Evolutionary conservation across 1,140 invertebrate species (phyloP).

Genomic region (Aporrectodea caliginosa): DNA sequence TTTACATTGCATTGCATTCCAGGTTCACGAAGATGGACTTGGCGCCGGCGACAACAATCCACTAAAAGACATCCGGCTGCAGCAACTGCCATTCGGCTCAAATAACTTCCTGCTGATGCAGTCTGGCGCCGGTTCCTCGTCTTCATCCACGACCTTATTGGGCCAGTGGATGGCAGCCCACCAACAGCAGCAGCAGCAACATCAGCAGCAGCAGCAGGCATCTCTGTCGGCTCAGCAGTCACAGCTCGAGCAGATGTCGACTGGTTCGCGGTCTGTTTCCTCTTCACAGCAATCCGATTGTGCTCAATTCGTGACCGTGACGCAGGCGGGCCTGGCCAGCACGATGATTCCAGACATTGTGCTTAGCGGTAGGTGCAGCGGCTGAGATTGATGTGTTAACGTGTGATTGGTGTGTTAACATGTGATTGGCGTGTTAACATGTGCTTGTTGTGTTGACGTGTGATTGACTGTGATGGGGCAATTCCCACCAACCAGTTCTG

Average conservation of each 20-base stretch:
- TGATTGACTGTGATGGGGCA: too few relatives aligned
- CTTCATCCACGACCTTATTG: neutral
- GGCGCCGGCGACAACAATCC: neutral
- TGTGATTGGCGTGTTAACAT: neutral
- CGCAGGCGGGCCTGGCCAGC: neutral
- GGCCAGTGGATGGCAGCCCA: neutral
- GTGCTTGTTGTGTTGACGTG: too few relatives aligned
- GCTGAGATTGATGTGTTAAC: neutral
- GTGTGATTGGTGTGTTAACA: neutral
- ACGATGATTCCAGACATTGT: neutral
- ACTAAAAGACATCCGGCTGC: neutral
- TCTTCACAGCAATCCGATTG: neutral
- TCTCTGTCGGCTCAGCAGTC: neutral
- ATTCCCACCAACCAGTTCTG: too few relatives aligned
- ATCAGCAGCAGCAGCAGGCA: neutral
- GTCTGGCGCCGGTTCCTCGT: neutral
- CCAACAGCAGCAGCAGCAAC: neutral
- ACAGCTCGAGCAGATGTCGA: neutral
- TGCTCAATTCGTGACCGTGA: neutral
- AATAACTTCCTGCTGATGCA: neutral
- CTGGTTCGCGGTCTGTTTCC: neutral
- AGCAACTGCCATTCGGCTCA: neutral
- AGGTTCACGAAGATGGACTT: neutral
- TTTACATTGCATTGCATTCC: too few relatives aligned
- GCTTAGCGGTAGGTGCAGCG: neutral